These are phyloP conservation scores for Ginglymostoma cirratum DNA, from an alignment of 2,113 vertebrate genomes.

Conservation along the genomic window DNA sequence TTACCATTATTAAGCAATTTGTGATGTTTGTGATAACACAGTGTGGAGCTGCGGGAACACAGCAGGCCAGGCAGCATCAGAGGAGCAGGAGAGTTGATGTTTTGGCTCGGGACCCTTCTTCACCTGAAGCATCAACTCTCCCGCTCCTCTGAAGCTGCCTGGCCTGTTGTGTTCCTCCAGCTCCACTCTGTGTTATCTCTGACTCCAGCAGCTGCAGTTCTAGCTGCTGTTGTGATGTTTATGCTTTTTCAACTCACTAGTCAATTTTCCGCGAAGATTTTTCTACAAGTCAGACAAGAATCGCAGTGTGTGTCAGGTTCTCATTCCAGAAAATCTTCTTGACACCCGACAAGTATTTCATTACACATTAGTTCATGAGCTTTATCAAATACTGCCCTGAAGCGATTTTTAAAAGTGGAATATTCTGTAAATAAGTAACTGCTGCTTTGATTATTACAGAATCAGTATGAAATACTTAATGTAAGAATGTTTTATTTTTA, in stretches of 20 bases:
- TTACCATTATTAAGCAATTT: background rate
- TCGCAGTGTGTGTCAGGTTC: background rate
- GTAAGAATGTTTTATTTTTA: background rate
- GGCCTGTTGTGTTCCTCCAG: too few species aligned
- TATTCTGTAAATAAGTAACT: background rate
- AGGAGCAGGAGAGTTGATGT: too few species aligned
- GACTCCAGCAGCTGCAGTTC: too few species aligned
- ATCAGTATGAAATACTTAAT: background rate
- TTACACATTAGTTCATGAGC: background rate
- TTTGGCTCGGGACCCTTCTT: too few species aligned
- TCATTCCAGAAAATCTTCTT: background rate
- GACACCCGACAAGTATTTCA: background rate
- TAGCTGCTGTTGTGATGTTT: too few species aligned
- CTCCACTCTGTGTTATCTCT: too few species aligned
- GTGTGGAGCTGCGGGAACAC: too few species aligned
- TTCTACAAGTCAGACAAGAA: background rate
- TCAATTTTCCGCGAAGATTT: background rate
- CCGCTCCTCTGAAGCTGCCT: too few species aligned
- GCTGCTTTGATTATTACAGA: background rate
- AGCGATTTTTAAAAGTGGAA: background rate
- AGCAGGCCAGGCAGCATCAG: too few species aligned
- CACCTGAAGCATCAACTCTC: too few species aligned
- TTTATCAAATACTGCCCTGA: background rate
- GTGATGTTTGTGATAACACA: too few species aligned
- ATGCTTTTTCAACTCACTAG: too few species aligned